Percentiles rank a stretch among this genome's conserved stretches.
phyloP scores from a whole-genome alignment of 2,113 vertebrate species.

The Catharus bicknelli region DNA sequence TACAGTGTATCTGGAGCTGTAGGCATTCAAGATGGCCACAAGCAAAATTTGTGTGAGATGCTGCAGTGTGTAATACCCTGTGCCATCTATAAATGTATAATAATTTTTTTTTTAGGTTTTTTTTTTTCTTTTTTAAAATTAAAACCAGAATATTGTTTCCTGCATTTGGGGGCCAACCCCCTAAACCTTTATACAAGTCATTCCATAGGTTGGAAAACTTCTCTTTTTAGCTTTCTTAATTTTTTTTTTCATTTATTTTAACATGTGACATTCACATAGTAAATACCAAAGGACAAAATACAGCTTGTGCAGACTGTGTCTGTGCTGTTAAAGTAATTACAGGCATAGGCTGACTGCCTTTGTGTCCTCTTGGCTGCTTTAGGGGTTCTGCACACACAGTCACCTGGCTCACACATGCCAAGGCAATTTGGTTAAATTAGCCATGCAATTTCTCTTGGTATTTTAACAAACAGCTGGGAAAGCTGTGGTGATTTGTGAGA shows the following conservation, averaged over 20 bases:
- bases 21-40: slow-evolving; percentile 38
- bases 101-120: background rate
- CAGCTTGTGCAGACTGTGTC: background rate
- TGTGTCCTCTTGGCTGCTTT: background rate
- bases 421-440: background rate
- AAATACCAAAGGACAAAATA: background rate
- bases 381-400: background rate
- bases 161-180: background rate
- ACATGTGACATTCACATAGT: background rate
- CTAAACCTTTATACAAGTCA: background rate
- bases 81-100: background rate
- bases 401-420: background rate
- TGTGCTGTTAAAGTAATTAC: slow-evolving; percentile 8
- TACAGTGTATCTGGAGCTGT: slow-evolving; percentile 23
- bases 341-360: background rate
- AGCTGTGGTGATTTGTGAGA: background rate
- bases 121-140: background rate
- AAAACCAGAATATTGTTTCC: background rate
- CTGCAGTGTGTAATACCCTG: background rate
- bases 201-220: background rate
- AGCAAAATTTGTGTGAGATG: background rate
- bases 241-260: background rate
- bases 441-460: background rate
- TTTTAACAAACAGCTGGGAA: background rate
- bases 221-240: background rate